phyloP scores from a whole-genome alignment of 2,797 vertebrate species.

The Lophura swinhoii region DNA sequence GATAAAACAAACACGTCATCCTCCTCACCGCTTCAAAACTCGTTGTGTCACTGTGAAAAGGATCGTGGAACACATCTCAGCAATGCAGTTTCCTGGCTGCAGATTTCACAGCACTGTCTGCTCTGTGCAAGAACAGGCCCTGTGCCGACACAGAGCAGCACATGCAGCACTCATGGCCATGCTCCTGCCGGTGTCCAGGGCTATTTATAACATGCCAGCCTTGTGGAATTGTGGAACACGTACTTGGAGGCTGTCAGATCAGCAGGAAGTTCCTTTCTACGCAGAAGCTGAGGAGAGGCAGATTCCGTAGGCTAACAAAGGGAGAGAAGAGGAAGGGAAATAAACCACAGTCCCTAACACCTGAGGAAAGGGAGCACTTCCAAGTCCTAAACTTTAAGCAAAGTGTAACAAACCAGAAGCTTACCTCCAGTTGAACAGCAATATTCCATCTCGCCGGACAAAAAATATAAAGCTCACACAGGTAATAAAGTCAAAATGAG shows the following conservation, averaged over 20 bases:
- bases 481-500: neutral
- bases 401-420: too few species aligned
- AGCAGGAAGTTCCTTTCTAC: neutral
- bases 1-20: rapidly evolving
- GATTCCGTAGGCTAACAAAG: neutral
- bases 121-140: neutral
- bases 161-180: rapidly evolving
- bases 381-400: neutral
- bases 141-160: rapidly evolving
- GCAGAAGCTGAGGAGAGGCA: neutral
- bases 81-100: neutral
- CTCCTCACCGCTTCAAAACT: neutral
- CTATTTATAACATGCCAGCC: neutral
- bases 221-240: too few species aligned
- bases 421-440: too few species aligned
- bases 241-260: neutral
- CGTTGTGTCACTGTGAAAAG: neutral
- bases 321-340: neutral
- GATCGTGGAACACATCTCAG: neutral
- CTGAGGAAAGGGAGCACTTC: neutral
- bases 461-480: neutral
- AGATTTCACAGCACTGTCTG: neutral
- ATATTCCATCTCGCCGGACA: neutral
- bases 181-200: neutral
- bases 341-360: neutral